Base-by-base conservation (phyloP, 2,113 vertebrate species). In the Todiramphus saurophagus region DNA sequence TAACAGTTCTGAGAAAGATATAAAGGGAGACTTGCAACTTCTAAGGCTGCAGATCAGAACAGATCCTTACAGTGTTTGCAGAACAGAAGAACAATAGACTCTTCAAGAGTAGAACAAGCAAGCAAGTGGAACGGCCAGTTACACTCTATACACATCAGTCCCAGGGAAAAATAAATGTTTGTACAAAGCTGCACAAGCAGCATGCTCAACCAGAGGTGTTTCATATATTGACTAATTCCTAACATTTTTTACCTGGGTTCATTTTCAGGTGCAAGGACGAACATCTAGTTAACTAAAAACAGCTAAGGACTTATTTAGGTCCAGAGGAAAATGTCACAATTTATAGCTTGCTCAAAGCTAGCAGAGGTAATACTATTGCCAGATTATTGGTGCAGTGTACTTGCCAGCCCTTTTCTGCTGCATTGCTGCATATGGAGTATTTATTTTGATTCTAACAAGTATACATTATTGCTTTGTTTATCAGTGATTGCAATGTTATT, bases 131-230 rank as follows among this genome's bases (percentile, higher is more conserved):
- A 94, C 76, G 83, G 51, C n/a, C 66, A 82, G 70, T 53, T 88
- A 75, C 1, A 1, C 25, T 93, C 80, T 78, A 60, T 59, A 87
- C 63, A 58, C 50, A 80, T 67, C 80, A 89, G 4, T 51, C 43
- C 20, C 31, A 4, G 75, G 73, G 73, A 84, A 92, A 96, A 94
- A 94, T 48, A 90, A 95, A 93, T 96, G 88, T 94, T 96, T 96
- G 85, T 75, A 89, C 92, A 95, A 89, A 90, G 86, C 73, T 83
- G 83, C 60, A 92, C 76, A 83, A 72, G 76, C 76, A 84, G 55
- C 59, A 46, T 53, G 39, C 56, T 75, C 68, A 93, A 56, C 33
- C 33, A 46, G 51, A 81, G 56, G 9, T 63, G 62, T 85, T 93
- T 83, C 19, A 43, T 76, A 28, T 84, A 87, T 87, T 82, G 90